These are phyloP conservation scores for Planococcus citri DNA, from an alignment of 1,140 invertebrate genomes.

Conservation along the genomic window DNA sequence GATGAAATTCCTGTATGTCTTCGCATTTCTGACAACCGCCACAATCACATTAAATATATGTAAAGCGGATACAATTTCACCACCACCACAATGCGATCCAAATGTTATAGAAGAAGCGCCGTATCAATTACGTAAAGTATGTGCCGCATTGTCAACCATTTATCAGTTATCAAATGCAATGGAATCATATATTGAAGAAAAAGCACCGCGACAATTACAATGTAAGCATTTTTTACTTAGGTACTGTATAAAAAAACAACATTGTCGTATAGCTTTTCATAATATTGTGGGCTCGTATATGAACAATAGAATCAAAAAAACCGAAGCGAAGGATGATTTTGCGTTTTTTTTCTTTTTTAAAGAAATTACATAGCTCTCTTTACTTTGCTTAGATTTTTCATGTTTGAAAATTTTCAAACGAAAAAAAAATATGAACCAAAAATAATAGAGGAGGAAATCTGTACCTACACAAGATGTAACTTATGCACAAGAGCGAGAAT, in stretches of 20 bases:
- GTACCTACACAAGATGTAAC: too few species aligned
- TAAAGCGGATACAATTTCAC: conserved; percentile 20
- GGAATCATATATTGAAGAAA: conserved; percentile 41
- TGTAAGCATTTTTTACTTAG: conserved; percentile 25
- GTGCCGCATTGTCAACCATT: conserved; percentile 39
- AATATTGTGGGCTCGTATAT: too few species aligned
- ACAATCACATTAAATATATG: background rate
- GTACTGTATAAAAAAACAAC: conserved; percentile 1
- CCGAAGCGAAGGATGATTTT: too few species aligned
- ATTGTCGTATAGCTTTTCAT: too few species aligned
- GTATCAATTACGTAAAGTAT: conserved; percentile 40
- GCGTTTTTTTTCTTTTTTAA: too few species aligned
- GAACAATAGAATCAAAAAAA: too few species aligned
- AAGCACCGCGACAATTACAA: conserved; percentile 30
- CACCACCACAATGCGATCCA: conserved; percentile 41
- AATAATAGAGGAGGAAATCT: too few species aligned
- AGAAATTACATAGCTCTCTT: too few species aligned
- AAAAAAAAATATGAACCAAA: too few species aligned
- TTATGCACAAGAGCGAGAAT: too few species aligned
- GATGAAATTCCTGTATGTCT: background rate
- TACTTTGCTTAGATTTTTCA: too few species aligned
- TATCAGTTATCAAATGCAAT: conserved; percentile 39
- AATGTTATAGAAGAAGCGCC: conserved; percentile 40
- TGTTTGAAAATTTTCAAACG: too few species aligned
- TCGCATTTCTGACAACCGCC: background rate